These are phyloP conservation scores for Alfaro cultratus DNA, from an alignment of 2,797 vertebrate species.

Conservation along the genomic window DNA sequence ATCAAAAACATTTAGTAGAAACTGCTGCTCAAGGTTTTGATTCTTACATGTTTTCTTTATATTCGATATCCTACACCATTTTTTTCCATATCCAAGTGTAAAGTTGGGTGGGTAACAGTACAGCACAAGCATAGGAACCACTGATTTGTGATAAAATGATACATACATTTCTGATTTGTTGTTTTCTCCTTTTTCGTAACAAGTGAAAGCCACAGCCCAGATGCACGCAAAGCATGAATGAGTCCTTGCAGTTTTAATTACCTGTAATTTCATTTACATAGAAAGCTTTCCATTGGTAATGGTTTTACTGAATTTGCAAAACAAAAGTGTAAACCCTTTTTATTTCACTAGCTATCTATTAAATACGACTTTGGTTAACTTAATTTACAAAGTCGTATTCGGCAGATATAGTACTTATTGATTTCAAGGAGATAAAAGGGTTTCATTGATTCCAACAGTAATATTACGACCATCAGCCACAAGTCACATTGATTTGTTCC, in stretches of 20 bases:
- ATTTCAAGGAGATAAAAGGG: conserved; percentile 27
- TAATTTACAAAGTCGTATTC: conserved; percentile 24
- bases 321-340: conserved; percentile 12
- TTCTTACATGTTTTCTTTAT: background rate
- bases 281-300: background rate
- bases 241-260: conserved; percentile 46
- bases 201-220: conserved; percentile 34
- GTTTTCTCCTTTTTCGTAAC: background rate
- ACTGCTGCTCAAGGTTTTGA: background rate
- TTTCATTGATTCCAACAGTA: conserved; percentile 26
- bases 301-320: conserved; percentile 10
- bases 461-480: conserved; percentile 12
- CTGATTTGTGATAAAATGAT: conserved; percentile 50
- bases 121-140: background rate
- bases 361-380: conserved; percentile 28
- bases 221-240: conserved; percentile 40
- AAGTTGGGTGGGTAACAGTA: background rate
- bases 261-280: conserved; percentile 39
- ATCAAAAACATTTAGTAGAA: background rate
- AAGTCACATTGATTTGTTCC: conserved; percentile 36
- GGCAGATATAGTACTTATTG: conserved; percentile 38
- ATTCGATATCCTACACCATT: background rate
- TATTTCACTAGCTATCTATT: conserved; percentile 16
- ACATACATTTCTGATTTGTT: conserved; percentile 58
- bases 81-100: background rate